Percentiles rank a stretch among this genome's conserved stretches.
Evolutionary conservation across 2,113 vertebrate genomes (phyloP).

Genomic region (Corythoichthys haematopterus): DNA sequence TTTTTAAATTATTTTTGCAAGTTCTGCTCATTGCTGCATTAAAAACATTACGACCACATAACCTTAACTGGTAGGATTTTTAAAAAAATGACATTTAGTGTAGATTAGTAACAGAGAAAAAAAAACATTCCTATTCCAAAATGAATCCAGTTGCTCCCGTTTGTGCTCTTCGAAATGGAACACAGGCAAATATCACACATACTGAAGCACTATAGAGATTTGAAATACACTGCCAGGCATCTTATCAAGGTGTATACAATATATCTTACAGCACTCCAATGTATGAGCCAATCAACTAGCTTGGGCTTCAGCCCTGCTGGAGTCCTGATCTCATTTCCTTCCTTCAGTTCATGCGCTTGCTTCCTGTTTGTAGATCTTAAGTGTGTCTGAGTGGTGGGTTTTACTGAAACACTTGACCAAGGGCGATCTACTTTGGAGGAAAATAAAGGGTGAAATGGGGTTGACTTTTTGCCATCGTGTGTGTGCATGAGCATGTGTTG

Average conservation of each 20-base stretch:
- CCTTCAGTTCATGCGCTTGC: conserved; percentile 28
- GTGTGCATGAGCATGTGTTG: not conserved
- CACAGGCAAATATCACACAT: not conserved
- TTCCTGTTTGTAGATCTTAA: conserved; percentile 56
- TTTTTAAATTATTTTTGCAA: not conserved
- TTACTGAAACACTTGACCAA: conserved; percentile 6
- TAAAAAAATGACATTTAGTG: not conserved
- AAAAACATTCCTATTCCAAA: not conserved
- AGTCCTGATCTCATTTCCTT: conserved; percentile 51
- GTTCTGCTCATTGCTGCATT: not conserved
- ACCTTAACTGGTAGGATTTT: not conserved
- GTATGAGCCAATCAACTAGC: conserved; percentile 22
- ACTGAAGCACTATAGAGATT: not conserved
- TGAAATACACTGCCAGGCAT: not conserved
- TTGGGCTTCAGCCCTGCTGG: conserved; percentile 19
- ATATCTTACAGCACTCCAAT: conserved; percentile 5
- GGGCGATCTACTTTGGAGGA: conserved; percentile 21
- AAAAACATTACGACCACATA: too few relatives aligned
- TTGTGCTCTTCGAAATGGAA: not conserved
- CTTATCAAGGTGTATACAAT: not conserved
- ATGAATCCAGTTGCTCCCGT: conserved; percentile 1
- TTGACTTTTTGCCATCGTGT: conserved; percentile 10
- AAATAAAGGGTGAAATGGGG: conserved; percentile 15
- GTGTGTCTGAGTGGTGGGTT: conserved; percentile 12
- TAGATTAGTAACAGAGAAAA: not conserved